These are phyloP conservation scores for Monochamus saltuarius DNA, from an alignment of 1,140 invertebrate species.

Conservation along the genomic window DNA sequence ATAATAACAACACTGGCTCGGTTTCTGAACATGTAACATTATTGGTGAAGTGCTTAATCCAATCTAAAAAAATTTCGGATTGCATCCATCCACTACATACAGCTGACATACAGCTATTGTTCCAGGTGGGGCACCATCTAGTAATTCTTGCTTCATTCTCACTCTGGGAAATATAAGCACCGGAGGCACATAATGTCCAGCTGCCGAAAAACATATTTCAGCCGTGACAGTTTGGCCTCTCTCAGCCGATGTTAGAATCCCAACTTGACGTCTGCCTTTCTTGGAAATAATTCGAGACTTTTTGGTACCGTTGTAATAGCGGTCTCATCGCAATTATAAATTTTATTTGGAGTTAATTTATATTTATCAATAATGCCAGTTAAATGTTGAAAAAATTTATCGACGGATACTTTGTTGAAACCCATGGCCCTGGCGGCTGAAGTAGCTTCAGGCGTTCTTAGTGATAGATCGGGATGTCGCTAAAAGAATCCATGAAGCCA, in stretches of 20 bases:
- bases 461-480: conserved; percentile 37
- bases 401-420: conserved; percentile 45
- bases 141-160: too few relatives aligned
- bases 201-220: too few relatives aligned
- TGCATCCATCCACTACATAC: too few relatives aligned
- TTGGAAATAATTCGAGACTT: conserved; percentile 50
- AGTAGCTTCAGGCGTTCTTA: conserved; percentile 46
- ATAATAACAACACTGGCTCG: too few relatives aligned
- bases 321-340: conserved; percentile 34
- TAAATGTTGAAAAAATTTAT: conserved; percentile 40
- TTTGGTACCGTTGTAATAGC: conserved; percentile 44
- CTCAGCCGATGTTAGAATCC: conserved; percentile 46
- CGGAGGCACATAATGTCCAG: too few relatives aligned
- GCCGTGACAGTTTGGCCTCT: conserved; percentile 12
- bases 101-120: too few relatives aligned
- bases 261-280: conserved; percentile 53
- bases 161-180: too few relatives aligned
- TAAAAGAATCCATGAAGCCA: conserved; percentile 44
- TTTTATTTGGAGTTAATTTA: conserved; percentile 40
- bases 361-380: conserved; percentile 34
- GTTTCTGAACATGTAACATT: too few relatives aligned
- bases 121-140: too few relatives aligned
- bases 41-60: too few relatives aligned
- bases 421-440: conserved; percentile 43
- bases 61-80: too few relatives aligned